phyloP scores from a whole-genome alignment of 2,888 invertebrate species.

The Drosophila phalerata region DNA sequence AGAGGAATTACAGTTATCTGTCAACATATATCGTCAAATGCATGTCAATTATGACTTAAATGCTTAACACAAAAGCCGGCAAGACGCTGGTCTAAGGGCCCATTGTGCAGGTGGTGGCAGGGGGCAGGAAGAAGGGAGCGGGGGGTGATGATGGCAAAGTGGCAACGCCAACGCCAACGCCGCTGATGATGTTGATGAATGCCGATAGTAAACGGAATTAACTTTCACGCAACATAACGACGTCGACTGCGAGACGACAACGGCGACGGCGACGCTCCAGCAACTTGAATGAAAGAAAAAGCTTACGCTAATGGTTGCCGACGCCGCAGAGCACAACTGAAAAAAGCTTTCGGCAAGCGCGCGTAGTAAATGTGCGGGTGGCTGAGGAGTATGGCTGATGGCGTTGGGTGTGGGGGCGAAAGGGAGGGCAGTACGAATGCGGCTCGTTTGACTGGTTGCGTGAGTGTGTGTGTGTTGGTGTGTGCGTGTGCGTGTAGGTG shows the following conservation, averaged over 20 bases:
- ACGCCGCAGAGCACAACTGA: constrained; percentile 68
- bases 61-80: constrained; percentile 77
- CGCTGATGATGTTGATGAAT: constrained; percentile 79
- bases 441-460: constrained; percentile 55
- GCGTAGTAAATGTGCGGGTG: constrained; percentile 73
- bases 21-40: constrained; percentile 77
- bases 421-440: constrained; percentile 5
- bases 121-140: background rate
- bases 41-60: constrained; percentile 81
- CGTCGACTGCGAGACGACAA: constrained; percentile 37
- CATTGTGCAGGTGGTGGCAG: constrained; percentile 21
- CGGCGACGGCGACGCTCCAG: constrained; percentile 46
- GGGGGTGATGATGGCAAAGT: constrained; percentile 47
- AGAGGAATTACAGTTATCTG: constrained; percentile 68
- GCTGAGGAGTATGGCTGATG: constrained; percentile 21
- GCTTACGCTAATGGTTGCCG: constrained; percentile 70
- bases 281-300: constrained; percentile 79
- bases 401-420: background rate
- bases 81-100: constrained; percentile 35
- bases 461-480: constrained; percentile 29
- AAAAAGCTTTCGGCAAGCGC: constrained; percentile 75
- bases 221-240: constrained; percentile 76
- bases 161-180: constrained; percentile 56
- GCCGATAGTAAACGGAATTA: constrained; percentile 81
- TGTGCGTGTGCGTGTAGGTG: constrained; percentile 17